Conservation (phyloP, 2,113 vertebrate genomes). For the Microtus ochrogaster region DNA sequence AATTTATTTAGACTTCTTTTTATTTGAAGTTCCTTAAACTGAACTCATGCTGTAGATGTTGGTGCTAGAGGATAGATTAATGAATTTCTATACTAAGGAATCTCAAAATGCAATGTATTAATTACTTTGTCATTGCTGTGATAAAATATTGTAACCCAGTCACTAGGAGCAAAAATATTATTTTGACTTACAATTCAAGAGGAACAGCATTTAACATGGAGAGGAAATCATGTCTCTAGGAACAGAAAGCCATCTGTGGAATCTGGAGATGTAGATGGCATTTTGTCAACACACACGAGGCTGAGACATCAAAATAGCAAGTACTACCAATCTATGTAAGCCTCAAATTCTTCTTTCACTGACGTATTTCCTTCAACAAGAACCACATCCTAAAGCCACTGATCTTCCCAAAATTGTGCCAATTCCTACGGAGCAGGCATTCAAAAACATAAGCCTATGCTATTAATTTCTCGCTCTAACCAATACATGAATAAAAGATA, state of each 20-base stretch:
- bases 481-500: neutral
- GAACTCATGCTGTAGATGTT: neutral
- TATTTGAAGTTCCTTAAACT: neutral
- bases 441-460: neutral
- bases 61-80: neutral
- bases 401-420: neutral
- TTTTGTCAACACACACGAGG: neutral
- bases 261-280: too few relatives aligned
- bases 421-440: neutral
- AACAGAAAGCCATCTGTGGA: neutral
- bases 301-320: neutral
- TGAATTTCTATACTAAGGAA: neutral
- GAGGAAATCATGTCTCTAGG: neutral
- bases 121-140: neutral
- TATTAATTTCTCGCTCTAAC: neutral
- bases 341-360: neutral
- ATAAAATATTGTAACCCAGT: neutral
- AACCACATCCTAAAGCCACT: neutral
- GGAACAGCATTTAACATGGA: neutral
- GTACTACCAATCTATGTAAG: too few relatives aligned
- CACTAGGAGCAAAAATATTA: neutral
- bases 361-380: neutral
- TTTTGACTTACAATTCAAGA: neutral
- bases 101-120: neutral
- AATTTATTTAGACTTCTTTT: neutral